A percentile compares a stretch with the other conserved stretches of the same genome.
phyloP scores from a whole-genome alignment of 2,888 invertebrate species.

The Caenorhabditis uteleia region DNA sequence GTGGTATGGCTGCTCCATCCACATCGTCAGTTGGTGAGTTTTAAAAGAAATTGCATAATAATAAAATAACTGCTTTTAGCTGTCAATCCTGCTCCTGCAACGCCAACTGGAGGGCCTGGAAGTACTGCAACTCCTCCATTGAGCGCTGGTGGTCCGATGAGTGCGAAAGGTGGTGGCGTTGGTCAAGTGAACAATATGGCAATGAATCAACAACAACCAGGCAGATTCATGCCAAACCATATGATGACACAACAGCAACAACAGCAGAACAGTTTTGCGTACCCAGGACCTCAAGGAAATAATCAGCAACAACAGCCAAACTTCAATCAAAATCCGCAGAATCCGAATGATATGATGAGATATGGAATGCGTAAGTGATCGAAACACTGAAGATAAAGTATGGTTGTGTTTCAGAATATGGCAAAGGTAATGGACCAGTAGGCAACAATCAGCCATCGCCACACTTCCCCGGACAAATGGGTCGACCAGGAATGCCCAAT shows the following conservation, averaged over 20 bases:
- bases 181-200: constrained; percentile 67
- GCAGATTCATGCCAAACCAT: constrained; percentile 33
- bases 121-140: constrained; percentile 3
- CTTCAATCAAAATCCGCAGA: constrained; percentile 70
- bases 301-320: constrained; percentile 14
- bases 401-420: too few relatives aligned
- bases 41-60: too few relatives aligned
- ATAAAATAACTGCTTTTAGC: too few relatives aligned
- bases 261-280: too few relatives aligned
- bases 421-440: too few relatives aligned
- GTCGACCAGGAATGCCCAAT: too few relatives aligned
- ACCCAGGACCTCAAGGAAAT: constrained; percentile 7
- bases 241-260: constrained; percentile 21
- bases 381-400: too few relatives aligned
- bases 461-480: too few relatives aligned
- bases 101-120: too few relatives aligned
- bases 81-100: constrained; percentile 14
- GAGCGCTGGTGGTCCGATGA: background rate
- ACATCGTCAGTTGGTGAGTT: too few relatives aligned
- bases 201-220: constrained; percentile 36
- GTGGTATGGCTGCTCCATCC: constrained; percentile 3
- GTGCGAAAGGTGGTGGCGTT: constrained; percentile 62
- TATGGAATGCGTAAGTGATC: too few relatives aligned
- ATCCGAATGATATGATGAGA: constrained; percentile 1
- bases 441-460: too few relatives aligned